Evolutionary conservation across 1,140 invertebrate genomes (phyloP).

Genomic region (Diorhabda carinulata): DNA sequence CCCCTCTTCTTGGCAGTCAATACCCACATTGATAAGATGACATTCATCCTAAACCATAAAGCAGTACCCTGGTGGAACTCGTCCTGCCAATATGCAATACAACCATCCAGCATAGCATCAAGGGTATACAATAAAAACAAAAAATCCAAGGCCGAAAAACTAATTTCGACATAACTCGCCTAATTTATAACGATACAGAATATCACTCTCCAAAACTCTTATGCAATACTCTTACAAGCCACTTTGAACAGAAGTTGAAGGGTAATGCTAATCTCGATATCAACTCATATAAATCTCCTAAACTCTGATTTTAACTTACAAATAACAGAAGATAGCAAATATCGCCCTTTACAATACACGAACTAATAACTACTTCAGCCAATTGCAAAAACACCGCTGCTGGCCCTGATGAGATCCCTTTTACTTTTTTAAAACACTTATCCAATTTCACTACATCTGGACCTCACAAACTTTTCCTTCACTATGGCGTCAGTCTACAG

Average conservation of each 20-base stretch:
- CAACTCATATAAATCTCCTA: not conserved
- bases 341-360: no score
- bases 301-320: not conserved
- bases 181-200: not conserved
- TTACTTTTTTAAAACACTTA: no score
- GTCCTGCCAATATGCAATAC: not conserved
- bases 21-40: conserved; percentile 1
- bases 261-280: not conserved
- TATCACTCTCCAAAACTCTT: not conserved
- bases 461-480: not conserved
- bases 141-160: not conserved
- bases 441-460: no score
- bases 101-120: conserved; percentile 5
- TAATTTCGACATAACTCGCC: not conserved
- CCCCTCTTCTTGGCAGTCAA: not conserved
- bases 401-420: not conserved
- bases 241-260: not conserved
- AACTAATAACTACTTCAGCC: no score
- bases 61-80: conserved; percentile 13
- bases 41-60: not conserved
- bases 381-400: not conserved
- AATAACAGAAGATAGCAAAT: not conserved
- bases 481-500: conserved; percentile 11
- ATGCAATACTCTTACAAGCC: not conserved
- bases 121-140: conserved; percentile 5